Conservation (phyloP, 1,140 invertebrate genomes). For the Spodoptera litura region DNA sequence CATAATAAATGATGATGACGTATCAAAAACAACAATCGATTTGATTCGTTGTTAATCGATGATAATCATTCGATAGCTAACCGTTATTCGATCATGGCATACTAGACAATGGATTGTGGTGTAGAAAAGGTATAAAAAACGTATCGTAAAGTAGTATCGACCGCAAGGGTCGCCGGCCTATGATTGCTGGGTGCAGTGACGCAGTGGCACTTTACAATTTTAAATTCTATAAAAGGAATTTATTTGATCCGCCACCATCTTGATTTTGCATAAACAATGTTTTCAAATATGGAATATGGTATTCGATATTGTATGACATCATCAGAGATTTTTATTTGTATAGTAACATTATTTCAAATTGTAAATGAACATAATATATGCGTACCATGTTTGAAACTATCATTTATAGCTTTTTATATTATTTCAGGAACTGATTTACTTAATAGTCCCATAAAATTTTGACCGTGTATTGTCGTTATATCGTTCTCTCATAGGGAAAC, state of each 20-base stretch:
- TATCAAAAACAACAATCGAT: conserved; percentile 25
- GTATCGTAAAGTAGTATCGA: conserved; percentile 60
- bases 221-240: conserved; percentile 53
- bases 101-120: conserved; percentile 15
- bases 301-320: too few relatives aligned
- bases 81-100: conserved; percentile 20
- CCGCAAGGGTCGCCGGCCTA: conserved; percentile 67
- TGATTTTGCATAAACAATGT: conserved; percentile 11
- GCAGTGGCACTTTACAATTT: conserved; percentile 59
- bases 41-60: conserved; percentile 29
- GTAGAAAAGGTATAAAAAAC: conserved; percentile 4
- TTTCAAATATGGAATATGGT: not conserved
- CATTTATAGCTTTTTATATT: too few relatives aligned
- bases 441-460: too few relatives aligned
- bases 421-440: too few relatives aligned
- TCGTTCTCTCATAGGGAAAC: too few relatives aligned
- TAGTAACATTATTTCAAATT: too few relatives aligned
- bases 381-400: too few relatives aligned
- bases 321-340: too few relatives aligned
- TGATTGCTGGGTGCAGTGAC: conserved; percentile 63
- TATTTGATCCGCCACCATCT: conserved; percentile 31
- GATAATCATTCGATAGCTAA: conserved; percentile 15
- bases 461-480: too few relatives aligned
- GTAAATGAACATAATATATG: too few relatives aligned
- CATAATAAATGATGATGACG: conserved; percentile 11